Evolutionary conservation across 2,113 vertebrate genomes (phyloP).

Genomic region (Trinectes maculatus): DNA sequence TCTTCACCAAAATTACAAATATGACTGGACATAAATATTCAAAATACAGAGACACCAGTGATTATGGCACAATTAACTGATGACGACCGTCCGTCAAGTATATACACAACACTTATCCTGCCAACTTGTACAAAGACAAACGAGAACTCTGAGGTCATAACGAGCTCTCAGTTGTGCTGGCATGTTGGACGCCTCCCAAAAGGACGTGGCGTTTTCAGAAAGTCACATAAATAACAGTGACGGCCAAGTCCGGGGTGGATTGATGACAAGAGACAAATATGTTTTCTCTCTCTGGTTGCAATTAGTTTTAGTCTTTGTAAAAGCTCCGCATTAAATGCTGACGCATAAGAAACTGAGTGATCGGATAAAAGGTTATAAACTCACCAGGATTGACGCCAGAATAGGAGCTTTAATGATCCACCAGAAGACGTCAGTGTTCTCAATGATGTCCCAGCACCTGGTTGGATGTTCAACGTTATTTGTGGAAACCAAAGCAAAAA

Average conservation of each 20-base stretch:
- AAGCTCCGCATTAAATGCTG: not conserved
- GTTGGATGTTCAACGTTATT: conserved; percentile 8
- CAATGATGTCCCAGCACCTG: conserved; percentile 95
- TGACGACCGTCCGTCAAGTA: not conserved
- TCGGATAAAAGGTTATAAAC: conserved; percentile 30
- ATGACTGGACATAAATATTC: no score
- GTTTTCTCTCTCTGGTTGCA: not conserved
- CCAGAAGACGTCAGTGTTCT: conserved; percentile 86
- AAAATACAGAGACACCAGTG: no score
- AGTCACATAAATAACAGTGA: conserved; percentile 6
- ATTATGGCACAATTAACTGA: not conserved
- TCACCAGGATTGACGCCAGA: conserved; percentile 93
- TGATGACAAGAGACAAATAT: conserved; percentile 14
- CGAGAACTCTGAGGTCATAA: conserved; percentile 6
- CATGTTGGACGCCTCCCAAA: not conserved
- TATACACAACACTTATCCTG: not conserved
- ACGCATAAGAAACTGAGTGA: conserved; percentile 1
- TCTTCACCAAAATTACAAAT: no score
- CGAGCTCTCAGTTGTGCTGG: conserved; percentile 10
- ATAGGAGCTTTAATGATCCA: conserved; percentile 98
- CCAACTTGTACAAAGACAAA: conserved; percentile 7
- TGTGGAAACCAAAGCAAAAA: conserved; percentile 13
- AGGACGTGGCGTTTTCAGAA: not conserved
- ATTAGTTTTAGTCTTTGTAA: conserved; percentile 2
- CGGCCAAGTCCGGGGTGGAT: not conserved